Evolutionary conservation across 1,140 invertebrate species (phyloP).

Genomic region (Eriosoma lanigerum): DNA sequence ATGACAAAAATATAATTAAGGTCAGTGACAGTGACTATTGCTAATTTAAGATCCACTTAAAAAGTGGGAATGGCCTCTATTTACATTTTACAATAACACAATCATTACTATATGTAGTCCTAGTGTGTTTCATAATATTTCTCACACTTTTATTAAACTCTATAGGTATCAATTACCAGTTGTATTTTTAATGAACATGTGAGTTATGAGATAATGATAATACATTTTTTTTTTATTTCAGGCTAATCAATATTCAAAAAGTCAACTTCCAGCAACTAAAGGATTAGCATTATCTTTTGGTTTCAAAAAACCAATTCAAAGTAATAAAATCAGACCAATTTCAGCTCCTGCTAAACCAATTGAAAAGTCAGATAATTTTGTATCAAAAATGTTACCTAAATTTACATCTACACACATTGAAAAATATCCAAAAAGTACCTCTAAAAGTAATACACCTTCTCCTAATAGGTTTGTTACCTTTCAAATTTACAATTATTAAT

Average conservation of each 20-base stretch:
- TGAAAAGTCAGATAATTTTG: not conserved
- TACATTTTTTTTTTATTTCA: slow-evolving; percentile 3
- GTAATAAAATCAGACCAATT: slow-evolving; percentile 34
- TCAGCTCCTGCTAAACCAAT: slow-evolving; percentile 1
- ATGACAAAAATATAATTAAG: slow-evolving; percentile 24
- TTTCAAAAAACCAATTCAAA: slow-evolving; percentile 24
- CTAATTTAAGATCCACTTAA: slow-evolving; percentile 39
- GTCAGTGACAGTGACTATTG: slow-evolving; percentile 36
- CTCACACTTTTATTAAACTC: not conserved
- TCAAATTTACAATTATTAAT: not conserved
- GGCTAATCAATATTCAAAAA: slow-evolving; percentile 28
- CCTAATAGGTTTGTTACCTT: slow-evolving; percentile 28
- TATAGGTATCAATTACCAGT: not conserved
- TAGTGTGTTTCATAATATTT: slow-evolving; percentile 20
- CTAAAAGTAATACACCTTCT: slow-evolving; percentile 28
- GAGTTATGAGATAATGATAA: not conserved
- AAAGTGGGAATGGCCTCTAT: slow-evolving; percentile 6
- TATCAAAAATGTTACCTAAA: slow-evolving; percentile 27
- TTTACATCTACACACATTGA: not conserved
- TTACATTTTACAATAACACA: slow-evolving; percentile 28
- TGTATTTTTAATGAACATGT: not conserved
- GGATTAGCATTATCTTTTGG: slow-evolving; percentile 42
- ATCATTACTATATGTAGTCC: slow-evolving; percentile 24
- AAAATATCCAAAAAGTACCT: slow-evolving; percentile 21
- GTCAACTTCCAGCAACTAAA: slow-evolving; percentile 12